Conservation (phyloP, 2,113 vertebrate genomes). For the Pomatorhinus ruficollis region DNA sequence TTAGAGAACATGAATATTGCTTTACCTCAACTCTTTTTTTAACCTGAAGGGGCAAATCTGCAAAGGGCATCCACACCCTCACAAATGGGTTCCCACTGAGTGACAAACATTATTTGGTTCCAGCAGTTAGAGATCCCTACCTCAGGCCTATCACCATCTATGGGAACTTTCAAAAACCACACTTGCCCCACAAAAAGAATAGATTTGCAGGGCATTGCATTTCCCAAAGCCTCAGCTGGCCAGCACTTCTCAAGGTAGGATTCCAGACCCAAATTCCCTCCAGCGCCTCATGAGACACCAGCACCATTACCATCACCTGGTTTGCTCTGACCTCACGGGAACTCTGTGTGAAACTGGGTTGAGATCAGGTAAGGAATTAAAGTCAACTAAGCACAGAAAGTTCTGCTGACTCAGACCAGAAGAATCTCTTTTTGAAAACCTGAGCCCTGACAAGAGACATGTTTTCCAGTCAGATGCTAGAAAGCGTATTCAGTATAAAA, state of each 20-base stretch:
- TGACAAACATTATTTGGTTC: background rate
- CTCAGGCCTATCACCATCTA: background rate
- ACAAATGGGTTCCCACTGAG: background rate
- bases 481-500: background rate
- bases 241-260: background rate
- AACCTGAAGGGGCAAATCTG: background rate
- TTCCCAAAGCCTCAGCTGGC: background rate
- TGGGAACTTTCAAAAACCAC: background rate
- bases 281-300: fast-evolving
- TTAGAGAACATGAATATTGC: background rate
- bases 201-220: background rate
- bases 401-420: background rate
- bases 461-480: background rate
- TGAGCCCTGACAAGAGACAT: background rate
- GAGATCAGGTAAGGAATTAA: background rate
- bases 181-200: background rate
- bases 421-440: background rate
- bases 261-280: background rate
- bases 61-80: background rate
- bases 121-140: background rate
- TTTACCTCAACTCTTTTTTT: background rate
- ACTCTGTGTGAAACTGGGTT: background rate
- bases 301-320: background rate
- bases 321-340: background rate
- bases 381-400: background rate